Percentiles rank a stretch among this genome's conserved stretches.
Conservation (phyloP, 2,888 invertebrate species). For the Pimpla rufipes region DNA sequence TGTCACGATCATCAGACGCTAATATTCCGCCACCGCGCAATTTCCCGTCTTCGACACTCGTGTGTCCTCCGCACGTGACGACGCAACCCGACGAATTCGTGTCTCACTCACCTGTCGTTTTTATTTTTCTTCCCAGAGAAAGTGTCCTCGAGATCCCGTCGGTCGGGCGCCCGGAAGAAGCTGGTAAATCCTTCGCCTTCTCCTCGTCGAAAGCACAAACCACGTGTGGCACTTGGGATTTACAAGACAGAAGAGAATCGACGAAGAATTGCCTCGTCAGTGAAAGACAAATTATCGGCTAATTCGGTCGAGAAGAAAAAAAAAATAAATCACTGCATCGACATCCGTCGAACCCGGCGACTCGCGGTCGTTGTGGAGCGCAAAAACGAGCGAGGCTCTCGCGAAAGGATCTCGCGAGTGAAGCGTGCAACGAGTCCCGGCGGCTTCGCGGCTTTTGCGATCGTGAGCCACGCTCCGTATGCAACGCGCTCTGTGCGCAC, state of each 20-base stretch:
- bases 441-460: constrained; percentile 9
- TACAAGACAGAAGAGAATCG: neutral
- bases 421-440: neutral
- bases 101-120: neutral
- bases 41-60: constrained; percentile 41
- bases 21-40: constrained; percentile 48
- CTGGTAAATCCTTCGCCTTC: neutral
- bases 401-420: constrained; percentile 24
- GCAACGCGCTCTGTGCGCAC: constrained; percentile 68
- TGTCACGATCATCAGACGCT: constrained; percentile 56
- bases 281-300: neutral
- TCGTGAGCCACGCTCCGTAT: constrained; percentile 38
- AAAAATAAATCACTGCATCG: neutral
- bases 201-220: neutral
- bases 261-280: neutral
- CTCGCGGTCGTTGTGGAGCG: neutral
- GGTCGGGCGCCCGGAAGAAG: neutral
- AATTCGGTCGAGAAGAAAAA: neutral
- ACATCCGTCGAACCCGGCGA: neutral
- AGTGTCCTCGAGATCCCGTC: neutral
- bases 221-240: constrained; percentile 17
- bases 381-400: neutral
- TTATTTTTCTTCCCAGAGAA: neutral
- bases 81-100: neutral
- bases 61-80: neutral